Evolutionary conservation across 2,113 vertebrate genomes (phyloP).

Genomic region (Andinoacara biseriatus): DNA sequence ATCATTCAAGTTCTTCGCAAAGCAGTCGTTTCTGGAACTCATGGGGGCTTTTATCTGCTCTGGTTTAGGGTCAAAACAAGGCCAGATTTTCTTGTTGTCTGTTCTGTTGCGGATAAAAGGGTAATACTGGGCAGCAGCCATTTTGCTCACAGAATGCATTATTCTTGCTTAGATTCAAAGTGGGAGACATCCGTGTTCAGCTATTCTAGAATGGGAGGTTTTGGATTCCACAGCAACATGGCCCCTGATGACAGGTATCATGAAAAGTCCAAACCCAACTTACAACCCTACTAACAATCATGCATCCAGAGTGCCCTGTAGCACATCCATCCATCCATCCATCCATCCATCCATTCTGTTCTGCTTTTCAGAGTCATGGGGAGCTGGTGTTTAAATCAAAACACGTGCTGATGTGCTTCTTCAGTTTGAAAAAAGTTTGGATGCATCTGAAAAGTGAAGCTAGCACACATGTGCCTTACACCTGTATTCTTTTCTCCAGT

Average conservation of each 20-base stretch:
- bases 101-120: slow-evolving; percentile 1
- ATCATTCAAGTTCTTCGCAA: no score
- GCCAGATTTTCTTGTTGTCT: neutral
- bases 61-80: neutral
- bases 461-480: neutral
- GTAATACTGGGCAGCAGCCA: slow-evolving; percentile 18
- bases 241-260: neutral
- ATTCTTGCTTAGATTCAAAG: slow-evolving; percentile 37
- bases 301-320: neutral
- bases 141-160: slow-evolving; percentile 19
- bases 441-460: neutral
- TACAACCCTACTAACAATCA: neutral
- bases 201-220: slow-evolving; percentile 5
- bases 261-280: neutral
- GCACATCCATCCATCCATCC: neutral
- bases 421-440: neutral
- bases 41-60: neutral
- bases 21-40: neutral
- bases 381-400: neutral
- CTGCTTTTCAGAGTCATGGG: no score
- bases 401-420: neutral
- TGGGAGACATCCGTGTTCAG: neutral
- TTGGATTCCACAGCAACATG: neutral
- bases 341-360: no score
- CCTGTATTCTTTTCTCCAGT: neutral